Conservation (phyloP, 2,113 vertebrate genomes). For the Lipophrys pholis region DNA sequence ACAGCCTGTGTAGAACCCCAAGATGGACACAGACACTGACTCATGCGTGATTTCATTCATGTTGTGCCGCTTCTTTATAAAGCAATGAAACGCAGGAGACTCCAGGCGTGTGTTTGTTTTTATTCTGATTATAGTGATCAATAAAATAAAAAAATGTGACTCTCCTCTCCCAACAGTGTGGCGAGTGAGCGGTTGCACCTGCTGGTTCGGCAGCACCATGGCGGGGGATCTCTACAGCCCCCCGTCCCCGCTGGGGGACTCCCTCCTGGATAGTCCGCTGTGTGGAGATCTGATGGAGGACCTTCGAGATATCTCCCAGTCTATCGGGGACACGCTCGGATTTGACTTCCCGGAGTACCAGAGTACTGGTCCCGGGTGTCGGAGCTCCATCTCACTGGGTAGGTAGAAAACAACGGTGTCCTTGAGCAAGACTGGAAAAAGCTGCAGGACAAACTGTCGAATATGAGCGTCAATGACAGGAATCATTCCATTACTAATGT, state of each 20-base stretch:
- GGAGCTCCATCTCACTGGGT: constrained; percentile 88
- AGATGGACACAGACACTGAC: no score
- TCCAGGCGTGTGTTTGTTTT: no score
- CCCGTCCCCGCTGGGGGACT: constrained; percentile 87
- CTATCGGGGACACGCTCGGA: constrained; percentile 85
- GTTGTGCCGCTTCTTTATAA: no score
- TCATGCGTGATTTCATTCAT: no score
- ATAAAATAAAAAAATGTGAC: no score
- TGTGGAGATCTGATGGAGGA: constrained; percentile 91
- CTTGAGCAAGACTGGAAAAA: background rate
- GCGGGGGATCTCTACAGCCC: constrained; percentile 87
- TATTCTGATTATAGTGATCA: no score
- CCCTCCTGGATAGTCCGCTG: constrained; percentile 88
- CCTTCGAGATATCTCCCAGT: constrained; percentile 88
- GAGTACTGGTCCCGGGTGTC: constrained; percentile 85
- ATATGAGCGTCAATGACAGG: no score
- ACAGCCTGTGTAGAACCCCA: no score
- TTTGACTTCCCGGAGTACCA: constrained; percentile 88
- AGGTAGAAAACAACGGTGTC: constrained; percentile 43
- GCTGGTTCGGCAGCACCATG: constrained; percentile 81
- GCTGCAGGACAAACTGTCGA: no score
- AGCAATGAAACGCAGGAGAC: no score
- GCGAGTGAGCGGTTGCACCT: constrained; percentile 68
- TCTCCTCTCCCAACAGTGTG: constrained; percentile 50
- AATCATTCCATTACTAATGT: no score